Evolutionary conservation across 2,888 invertebrate species (phyloP).

Genomic region (Erebia ligea): DNA sequence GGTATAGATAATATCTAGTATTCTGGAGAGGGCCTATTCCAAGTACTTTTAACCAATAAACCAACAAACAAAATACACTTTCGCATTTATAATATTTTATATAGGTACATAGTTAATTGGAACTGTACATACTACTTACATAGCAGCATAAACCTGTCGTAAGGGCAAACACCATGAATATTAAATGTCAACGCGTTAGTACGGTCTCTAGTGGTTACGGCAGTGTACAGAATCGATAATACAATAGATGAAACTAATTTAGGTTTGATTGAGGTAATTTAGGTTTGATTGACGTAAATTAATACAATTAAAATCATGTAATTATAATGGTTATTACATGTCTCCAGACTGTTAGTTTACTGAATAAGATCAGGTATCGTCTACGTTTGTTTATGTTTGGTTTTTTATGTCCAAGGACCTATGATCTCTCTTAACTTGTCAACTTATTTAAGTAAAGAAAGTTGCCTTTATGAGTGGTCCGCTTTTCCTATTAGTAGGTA

Average conservation of each 20-base stretch:
- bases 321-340: not conserved
- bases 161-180: conserved; percentile 12
- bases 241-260: conserved; percentile 10
- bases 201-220: conserved; percentile 2
- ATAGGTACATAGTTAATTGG: not conserved
- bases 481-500: too few relatives aligned
- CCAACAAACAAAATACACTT: too few relatives aligned
- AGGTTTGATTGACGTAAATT: not conserved
- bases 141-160: not conserved
- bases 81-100: not conserved
- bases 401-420: too few relatives aligned
- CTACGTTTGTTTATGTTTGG: too few relatives aligned
- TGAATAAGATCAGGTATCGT: too few relatives aligned
- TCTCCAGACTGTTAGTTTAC: not conserved
- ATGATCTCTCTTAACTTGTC: too few relatives aligned
- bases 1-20: too few relatives aligned
- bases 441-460: too few relatives aligned
- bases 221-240: conserved; percentile 7
- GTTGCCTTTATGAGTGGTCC: too few relatives aligned
- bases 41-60: too few relatives aligned
- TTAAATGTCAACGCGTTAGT: conserved; percentile 5
- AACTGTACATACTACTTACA: too few relatives aligned
- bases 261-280: conserved; percentile 1
- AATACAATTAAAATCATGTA: not conserved
- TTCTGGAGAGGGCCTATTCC: too few relatives aligned